Conservation (phyloP, 2,888 invertebrate genomes). For the Apamea crenata region DNA sequence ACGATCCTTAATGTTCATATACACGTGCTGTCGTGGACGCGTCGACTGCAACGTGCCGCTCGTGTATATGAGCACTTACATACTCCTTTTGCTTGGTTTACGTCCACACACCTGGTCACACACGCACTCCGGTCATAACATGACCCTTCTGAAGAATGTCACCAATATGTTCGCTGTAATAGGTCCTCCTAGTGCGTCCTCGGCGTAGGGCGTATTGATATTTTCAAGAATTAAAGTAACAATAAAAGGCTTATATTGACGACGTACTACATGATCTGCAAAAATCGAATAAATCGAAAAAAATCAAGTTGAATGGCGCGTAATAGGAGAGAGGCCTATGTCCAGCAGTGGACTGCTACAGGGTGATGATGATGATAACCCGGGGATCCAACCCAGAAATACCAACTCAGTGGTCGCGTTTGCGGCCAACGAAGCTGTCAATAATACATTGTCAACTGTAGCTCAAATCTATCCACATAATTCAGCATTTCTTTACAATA, state of each 20-base stretch:
- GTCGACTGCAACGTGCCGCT: background rate
- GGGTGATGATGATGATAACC: too few species aligned
- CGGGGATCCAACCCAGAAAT: too few species aligned
- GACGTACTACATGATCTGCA: accelerated
- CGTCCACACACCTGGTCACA: background rate
- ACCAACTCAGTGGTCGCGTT: background rate
- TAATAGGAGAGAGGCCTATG: too few species aligned
- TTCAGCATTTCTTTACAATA: conserved; percentile 8
- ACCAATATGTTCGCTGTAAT: too few species aligned
- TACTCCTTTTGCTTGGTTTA: background rate
- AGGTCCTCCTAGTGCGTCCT: too few species aligned
- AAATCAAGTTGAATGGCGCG: too few species aligned
- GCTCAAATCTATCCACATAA: background rate
- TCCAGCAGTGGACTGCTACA: too few species aligned
- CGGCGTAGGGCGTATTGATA: background rate
- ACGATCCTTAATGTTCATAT: too few species aligned
- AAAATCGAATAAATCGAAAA: background rate
- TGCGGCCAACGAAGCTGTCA: background rate
- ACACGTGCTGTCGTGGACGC: background rate
- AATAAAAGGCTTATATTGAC: too few species aligned
- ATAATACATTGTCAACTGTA: background rate
- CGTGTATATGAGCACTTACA: background rate
- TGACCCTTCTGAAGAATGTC: too few species aligned
- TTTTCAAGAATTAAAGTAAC: background rate
- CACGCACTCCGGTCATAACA: too few species aligned